Conservation (phyloP, 2,113 vertebrate species). For the Bothrops jararaca region DNA sequence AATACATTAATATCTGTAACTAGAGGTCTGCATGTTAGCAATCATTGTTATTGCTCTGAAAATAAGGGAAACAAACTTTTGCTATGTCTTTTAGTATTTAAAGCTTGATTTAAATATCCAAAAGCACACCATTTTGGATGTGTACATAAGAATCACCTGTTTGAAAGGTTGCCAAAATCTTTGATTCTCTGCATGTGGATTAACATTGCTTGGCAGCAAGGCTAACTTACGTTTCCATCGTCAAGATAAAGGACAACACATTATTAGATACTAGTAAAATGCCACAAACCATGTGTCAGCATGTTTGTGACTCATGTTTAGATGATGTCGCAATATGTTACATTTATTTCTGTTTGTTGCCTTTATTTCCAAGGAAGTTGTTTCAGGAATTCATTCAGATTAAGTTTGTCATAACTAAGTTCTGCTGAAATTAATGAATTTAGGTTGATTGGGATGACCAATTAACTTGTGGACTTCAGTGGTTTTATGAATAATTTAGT, state of each 20-base stretch:
- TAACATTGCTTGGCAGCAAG: neutral
- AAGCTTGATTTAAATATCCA: neutral
- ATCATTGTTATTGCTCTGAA: neutral
- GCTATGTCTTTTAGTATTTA: neutral
- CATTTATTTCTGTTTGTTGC: neutral
- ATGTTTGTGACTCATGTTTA: neutral
- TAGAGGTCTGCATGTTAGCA: neutral
- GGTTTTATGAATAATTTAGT: neutral
- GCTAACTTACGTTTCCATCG: neutral
- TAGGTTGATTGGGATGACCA: neutral
- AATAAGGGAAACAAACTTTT: neutral
- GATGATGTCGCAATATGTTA: neutral
- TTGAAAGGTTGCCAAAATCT: neutral
- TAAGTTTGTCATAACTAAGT: neutral
- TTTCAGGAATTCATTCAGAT: neutral
- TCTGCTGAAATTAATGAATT: neutral
- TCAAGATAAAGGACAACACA: neutral
- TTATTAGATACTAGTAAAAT: neutral
- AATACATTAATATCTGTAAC: neutral
- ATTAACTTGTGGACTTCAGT: neutral
- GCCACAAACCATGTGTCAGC: neutral
- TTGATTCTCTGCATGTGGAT: neutral
- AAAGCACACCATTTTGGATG: neutral
- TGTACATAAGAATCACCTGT: neutral
- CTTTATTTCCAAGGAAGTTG: neutral